phyloP scores from a whole-genome alignment of 1,140 invertebrate genomes.

The Charaxes varanes region DNA sequence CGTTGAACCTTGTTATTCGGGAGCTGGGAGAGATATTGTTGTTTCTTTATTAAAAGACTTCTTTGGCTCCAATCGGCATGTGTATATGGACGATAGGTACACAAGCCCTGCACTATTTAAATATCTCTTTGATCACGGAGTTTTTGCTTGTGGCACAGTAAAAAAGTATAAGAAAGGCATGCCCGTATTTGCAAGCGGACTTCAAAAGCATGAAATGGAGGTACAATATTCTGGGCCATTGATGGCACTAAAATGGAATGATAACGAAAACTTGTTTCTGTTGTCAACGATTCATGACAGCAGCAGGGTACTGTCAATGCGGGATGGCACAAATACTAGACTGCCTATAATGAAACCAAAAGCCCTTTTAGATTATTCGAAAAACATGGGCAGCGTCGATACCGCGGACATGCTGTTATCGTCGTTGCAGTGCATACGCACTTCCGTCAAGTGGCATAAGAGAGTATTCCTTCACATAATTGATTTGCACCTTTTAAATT shows the following conservation, averaged over 20 bases:
- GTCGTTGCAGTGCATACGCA: conserved; percentile 32
- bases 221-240: conserved; percentile 14
- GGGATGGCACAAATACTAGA: conserved; percentile 12
- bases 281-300: conserved; percentile 25
- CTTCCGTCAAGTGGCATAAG: conserved; percentile 62
- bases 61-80: conserved; percentile 17
- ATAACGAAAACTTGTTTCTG: conserved; percentile 22
- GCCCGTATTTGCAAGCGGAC: no score
- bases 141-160: no score
- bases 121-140: no score
- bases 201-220: no score
- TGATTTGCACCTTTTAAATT: no score
- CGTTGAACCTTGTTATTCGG: conserved; percentile 16
- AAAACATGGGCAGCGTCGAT: conserved; percentile 51
- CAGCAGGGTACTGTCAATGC: conserved; percentile 20
- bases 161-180: no score
- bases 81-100: conserved; percentile 29
- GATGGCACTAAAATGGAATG: conserved; percentile 24
- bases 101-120: conserved; percentile 21
- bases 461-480: conserved; percentile 29
- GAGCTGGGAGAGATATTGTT: conserved; percentile 19
- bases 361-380: conserved; percentile 47
- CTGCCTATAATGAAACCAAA: conserved; percentile 36
- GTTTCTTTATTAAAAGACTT: conserved; percentile 13
- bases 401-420: conserved; percentile 41